Base-by-base conservation (phyloP, 1,140 invertebrate genomes). In the Drosophila sp. region DNA sequence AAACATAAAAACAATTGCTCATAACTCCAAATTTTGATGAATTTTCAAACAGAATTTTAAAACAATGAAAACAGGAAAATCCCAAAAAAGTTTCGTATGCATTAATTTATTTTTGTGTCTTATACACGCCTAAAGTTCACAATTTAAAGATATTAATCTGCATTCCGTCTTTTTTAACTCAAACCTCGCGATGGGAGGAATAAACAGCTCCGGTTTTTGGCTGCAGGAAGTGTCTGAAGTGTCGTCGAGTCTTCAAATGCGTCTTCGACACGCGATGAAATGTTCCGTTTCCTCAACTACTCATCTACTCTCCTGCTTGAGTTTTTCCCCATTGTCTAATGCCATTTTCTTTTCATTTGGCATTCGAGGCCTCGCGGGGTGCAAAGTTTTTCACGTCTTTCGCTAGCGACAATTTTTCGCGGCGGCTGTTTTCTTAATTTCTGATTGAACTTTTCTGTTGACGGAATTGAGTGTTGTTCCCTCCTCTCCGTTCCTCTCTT, bases 381-480 rank as follows among this genome's bases (percentile, higher is more conserved):
- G 57, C 57, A 62, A 70, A 76, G 62, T 73, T 89, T 89, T 74
- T 80, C 58, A 59, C 82, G 75, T 74, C 61, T 72, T 69, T 76
- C 57, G 41, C 65, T 51, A 25, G 51, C 62, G 77, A 70, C 69
- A 77, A 77, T 87, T 89, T 89, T 89, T 74, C 72, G 72, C 70
- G 74, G 76, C 83, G 83, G 76, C 72, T 83, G 83, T 89, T 89
- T 87, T 89, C 82, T 89, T 87, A 87, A 87, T 89, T 87, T 87
- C 84, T 89, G 83, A 89, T 89, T 89, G 83, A 89, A 89, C 80
- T 89, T 89, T 89, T 89, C 76, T 89, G 83, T 82, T 89, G 83
- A 87, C 76, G 83, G 83, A 82, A 79, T 79, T 62, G 59, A 80
- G 62, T 78, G 70, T 80, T 61, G 66, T 54, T 18, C 29, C 16